These are phyloP conservation scores for Lytechinus variegatus DNA, from an alignment of 35 echinoderm and acorn worm genomes.

Conservation along the genomic window DNA sequence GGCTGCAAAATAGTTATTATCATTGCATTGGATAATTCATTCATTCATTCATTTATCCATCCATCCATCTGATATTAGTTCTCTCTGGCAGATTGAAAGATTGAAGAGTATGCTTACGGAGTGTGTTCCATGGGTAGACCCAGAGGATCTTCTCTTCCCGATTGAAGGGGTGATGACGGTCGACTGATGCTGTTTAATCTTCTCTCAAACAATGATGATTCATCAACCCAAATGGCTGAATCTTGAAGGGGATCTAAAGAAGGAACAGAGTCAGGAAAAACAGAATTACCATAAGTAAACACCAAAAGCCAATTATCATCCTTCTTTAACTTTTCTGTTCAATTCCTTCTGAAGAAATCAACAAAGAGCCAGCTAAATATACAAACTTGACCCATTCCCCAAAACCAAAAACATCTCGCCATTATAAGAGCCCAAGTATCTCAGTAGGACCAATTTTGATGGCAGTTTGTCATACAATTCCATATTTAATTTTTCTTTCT, in stretches of 20 bases:
- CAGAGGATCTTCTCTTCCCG: slow-evolving; percentile 75
- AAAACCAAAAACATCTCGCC: no score
- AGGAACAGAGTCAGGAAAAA: neutral
- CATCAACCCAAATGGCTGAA: slow-evolving; percentile 95
- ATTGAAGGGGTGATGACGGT: slow-evolving; percentile 86
- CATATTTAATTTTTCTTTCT: no score
- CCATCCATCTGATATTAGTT: no score
- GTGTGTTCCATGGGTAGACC: slow-evolving; percentile 83
- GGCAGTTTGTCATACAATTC: no score
- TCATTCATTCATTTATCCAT: neutral
- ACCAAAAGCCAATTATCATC: no score
- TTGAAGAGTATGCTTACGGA: slow-evolving; percentile 61
- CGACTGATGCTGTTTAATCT: slow-evolving; percentile 71
- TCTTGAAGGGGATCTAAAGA: slow-evolving; percentile 78
- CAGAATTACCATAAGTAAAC: neutral
- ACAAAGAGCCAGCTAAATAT: no score
- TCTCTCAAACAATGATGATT: slow-evolving; percentile 77
- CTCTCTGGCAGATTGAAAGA: neutral
- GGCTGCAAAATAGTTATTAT: no score
- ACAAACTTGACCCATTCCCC: no score
- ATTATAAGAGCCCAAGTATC: no score
- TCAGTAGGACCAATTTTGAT: no score
- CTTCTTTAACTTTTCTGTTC: no score
- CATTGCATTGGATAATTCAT: neutral
- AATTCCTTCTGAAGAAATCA: no score